phyloP scores from a whole-genome alignment of 2,113 vertebrate genomes.

The Phrynosoma blainvillii region DNA sequence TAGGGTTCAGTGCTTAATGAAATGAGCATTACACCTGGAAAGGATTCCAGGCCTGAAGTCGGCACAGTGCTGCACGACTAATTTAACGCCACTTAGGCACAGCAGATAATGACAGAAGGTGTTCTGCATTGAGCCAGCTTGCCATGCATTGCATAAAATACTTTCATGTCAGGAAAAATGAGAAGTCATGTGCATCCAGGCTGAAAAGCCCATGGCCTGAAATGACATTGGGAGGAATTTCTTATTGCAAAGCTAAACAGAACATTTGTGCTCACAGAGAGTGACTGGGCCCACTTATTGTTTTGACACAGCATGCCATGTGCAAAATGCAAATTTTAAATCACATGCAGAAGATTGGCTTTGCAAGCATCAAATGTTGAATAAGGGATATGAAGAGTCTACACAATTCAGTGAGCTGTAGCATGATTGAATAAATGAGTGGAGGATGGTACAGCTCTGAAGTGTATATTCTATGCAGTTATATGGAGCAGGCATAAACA shows the following conservation, averaged over 20 bases:
- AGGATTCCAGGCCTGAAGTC: neutral
- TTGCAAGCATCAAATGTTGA: neutral
- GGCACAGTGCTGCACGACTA: neutral
- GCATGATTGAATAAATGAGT: neutral
- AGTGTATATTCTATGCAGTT: neutral
- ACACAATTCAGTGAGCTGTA: neutral
- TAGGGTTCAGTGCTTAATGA: neutral
- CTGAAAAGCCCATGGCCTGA: constrained; percentile 10
- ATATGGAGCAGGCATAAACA: neutral
- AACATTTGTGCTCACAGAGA: neutral
- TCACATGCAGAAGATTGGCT: neutral
- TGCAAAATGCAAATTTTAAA: neutral
- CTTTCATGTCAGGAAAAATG: neutral
- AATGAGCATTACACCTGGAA: neutral
- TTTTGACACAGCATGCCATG: accelerated
- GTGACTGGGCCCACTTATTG: accelerated
- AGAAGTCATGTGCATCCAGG: neutral
- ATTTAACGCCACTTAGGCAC: neutral
- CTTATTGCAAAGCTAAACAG: constrained; percentile 10
- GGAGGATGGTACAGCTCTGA: neutral
- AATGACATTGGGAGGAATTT: neutral
- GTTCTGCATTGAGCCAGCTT: neutral
- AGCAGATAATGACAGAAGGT: accelerated
- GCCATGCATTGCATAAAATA: neutral
- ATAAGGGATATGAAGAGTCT: neutral